Base-by-base conservation (phyloP, 2,797 vertebrate species). In the Tamandua tetradactyla region DNA sequence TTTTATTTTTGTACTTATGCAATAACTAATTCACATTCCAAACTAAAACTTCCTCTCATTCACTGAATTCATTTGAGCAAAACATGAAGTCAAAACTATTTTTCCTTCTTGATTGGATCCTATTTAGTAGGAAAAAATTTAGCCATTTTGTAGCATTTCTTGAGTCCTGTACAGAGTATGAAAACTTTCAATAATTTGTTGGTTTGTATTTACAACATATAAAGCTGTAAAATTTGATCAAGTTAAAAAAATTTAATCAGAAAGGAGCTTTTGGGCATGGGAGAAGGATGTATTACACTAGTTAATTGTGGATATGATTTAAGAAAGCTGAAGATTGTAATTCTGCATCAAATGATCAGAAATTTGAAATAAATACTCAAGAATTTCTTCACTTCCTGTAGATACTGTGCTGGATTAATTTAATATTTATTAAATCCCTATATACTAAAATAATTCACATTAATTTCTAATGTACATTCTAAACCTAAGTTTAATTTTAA, bases 1-100 rank as follows among this genome's bases (percentile, higher is more conserved):
- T 22, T 66, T 97, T 91, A 62, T 52, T 30, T 92, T 95, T 94
- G 71, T 91, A 72, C 47, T 95, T 75, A 89, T 68, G 74, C 35
- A 74, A 20, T 85, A 95, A 91, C 2, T 71, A 95, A 72, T 35
- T 94, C 68, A 80, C 87, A 92, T 66, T 95, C 12, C 94, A 84
- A 42, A 90, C 4, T 57, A 55, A 88, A 64, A 85, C 7, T 7
- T 3, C 2, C 22, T 74, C 57, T 94, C 78, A 96, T 32, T 92
- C 61, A 13, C 25, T 5, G 68, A 89, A 82, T 82, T 61, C 25
- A 95, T 55, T 84, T 79, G 80, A 88, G 30, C 79, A 27, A 88
- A 76, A 84, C 59, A 17, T 22, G 9, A 82, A 32, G 49, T 52
- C 64, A 90, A 89, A 74, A 66, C 37, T 42, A 35, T 35, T 95